Evolutionary conservation across 2,113 vertebrate species (phyloP).

Genomic region (Protobothrops mucrosquamatus): DNA sequence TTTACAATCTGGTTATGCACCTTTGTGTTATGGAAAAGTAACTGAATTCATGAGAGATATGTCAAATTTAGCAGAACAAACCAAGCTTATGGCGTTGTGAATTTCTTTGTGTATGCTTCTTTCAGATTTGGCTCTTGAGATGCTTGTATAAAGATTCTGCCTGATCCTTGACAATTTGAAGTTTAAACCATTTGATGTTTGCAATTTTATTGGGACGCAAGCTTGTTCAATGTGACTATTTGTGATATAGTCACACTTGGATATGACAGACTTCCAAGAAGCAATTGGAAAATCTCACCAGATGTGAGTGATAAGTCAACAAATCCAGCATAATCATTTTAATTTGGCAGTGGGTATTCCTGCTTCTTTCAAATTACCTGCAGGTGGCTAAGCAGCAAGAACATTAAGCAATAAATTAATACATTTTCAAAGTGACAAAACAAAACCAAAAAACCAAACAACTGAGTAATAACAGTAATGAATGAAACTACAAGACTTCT

Average conservation of each 20-base stretch:
- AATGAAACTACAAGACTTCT: background rate
- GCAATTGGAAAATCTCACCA: background rate
- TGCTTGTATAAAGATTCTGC: background rate
- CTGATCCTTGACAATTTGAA: background rate
- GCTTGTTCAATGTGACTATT: background rate
- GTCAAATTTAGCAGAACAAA: no score
- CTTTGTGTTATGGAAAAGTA: slow-evolving; percentile 32
- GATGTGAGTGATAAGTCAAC: background rate
- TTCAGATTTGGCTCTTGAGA: slow-evolving; percentile 23
- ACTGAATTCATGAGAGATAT: background rate
- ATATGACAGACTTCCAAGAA: background rate
- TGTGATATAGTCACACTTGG: background rate
- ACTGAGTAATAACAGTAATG: background rate
- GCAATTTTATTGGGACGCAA: background rate
- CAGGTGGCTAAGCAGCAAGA: background rate
- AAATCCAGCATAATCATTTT: background rate
- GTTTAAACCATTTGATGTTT: background rate
- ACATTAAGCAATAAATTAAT: background rate
- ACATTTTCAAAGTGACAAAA: background rate
- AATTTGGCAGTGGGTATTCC: background rate
- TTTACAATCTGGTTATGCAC: slow-evolving; percentile 17
- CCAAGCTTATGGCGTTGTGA: background rate
- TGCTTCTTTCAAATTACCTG: background rate
- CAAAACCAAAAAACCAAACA: background rate
- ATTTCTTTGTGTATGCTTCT: slow-evolving; percentile 12